Evolutionary conservation across 1,140 invertebrate species (phyloP), one percentile per base, ranked within the genome.

Genomic region (Meloidogyne exigua): DNA sequence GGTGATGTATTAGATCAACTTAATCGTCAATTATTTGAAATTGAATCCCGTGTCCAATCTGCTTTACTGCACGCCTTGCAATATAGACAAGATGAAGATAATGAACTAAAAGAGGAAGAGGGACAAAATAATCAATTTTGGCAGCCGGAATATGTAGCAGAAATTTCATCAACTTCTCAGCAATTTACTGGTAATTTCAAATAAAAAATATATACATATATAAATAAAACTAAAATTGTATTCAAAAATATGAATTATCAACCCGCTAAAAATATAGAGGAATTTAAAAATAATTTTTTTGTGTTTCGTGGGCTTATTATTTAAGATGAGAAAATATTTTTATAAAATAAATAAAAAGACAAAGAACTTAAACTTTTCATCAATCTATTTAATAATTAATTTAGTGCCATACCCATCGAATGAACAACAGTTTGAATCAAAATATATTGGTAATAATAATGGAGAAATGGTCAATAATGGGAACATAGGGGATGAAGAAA

Each of bases 41-140:
- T 80, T 57, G 79, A 80, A 62, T 74, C 49, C n/a, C 62, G 68
- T 39, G 76, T 80, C 21, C 79, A 80, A 23, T 44, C 78, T 42
- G 79, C 79, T 3, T 67, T 80, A 13, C 23, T 82, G 10, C 49
- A 26, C 25, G 79, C 79, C 25, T 57, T 80, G 4, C 49, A 63
- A 42, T 74, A 28, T 26, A 57, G 66, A 62, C 76, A 77, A 75
- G 39, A 77, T 13, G 76, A 77, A 64, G 64, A 77, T 13, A 49
- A 15, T 75, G 39, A 63, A 7, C 12, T 42, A 25, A 64, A 25
- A 21, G 72, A 57, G 18, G 49, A n/a, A 3, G 49, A n/a, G 5
- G n/a, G 5, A 15, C 42, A 44, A 57, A n/a, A n/a, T 7, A 57
- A 57, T 18, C 44, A 70, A 26, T 44, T 70, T 18, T 57, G 49